These are phyloP conservation scores for Hirtodrosophila cameraria DNA, from an alignment of 2,888 invertebrate species.

Conservation along the genomic window DNA sequence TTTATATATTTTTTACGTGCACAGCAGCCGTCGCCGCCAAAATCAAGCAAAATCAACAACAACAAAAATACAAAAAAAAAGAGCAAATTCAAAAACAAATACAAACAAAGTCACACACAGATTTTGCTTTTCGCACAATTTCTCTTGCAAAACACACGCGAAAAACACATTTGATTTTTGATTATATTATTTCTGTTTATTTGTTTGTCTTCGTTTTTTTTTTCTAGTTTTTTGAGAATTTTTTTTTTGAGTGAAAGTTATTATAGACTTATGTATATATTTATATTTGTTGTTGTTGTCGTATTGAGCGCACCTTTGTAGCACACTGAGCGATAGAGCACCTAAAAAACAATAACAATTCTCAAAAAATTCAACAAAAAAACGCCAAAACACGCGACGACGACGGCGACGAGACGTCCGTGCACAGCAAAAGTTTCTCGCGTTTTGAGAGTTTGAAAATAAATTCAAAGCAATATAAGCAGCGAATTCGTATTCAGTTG, in stretches of 20 bases:
- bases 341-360: constrained; percentile 50
- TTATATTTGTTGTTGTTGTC: neutral
- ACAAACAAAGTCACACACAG: constrained; percentile 27
- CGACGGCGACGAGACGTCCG: constrained; percentile 49
- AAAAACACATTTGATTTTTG: constrained; percentile 4
- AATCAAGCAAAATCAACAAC: constrained; percentile 27
- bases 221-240: constrained; percentile 19
- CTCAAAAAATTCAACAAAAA: constrained; percentile 39
- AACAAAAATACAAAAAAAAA: too few species aligned
- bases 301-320: constrained; percentile 33
- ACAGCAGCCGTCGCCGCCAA: constrained; percentile 48
- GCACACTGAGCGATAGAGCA: constrained; percentile 26
- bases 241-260: too few species aligned
- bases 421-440: constrained; percentile 58
- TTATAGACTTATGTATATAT: too few species aligned
- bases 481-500: neutral
- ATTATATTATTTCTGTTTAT: neutral
- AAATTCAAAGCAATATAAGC: constrained; percentile 23
- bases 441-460: constrained; percentile 49
- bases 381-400: constrained; percentile 51
- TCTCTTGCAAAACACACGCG: constrained; percentile 14
- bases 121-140: constrained; percentile 29
- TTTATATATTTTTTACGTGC: constrained; percentile 50
- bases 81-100: constrained; percentile 35
- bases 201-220: too few species aligned